Base-by-base conservation (phyloP, 2,113 vertebrate genomes). In the Myanophis thanlyinensis region DNA sequence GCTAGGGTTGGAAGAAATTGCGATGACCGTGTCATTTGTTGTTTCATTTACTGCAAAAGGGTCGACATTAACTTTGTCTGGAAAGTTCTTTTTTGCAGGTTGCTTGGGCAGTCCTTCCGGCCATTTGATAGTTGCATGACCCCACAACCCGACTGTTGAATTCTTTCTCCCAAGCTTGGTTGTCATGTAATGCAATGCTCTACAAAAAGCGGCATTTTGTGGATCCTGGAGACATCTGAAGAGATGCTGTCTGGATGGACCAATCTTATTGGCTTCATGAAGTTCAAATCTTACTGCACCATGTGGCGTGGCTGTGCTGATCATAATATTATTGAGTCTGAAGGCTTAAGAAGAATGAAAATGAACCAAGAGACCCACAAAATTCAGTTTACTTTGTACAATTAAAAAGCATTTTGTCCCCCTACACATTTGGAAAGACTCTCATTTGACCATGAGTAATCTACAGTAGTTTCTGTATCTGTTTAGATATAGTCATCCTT, bases 261-360 rank as follows among this genome's bases (percentile, higher is more conserved):
- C 56, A 0, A n/a, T 2, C 1, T 0, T 93, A 54, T 93, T 53
- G 12, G 1, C 93, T 87, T 96, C 95, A 0, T 80, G 7, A 27
- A 95, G 35, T 89, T 96, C 53, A 0, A 95, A 10, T 40, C 94
- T 91, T 91, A 87, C 95, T 92, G 92, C 67, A 48, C 94, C 92
- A 91, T 94, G 94, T 46, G 97, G 97, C n/a, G 96, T 67, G 0
- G 96, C 95, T 0, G 97, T 97, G 93, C 97, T 97, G 94, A 95
- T 92, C 51, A 97, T 94, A 91, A 97, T 95, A 0, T 95, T 95
- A 86, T 95, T 97, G 93, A 96, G 96, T 85, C 89, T 95, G 84
- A 96, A 88, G 87, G 92, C 97, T 97, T 67, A 56, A 93, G 89
- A 89, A 27, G 90, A 94, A 95, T 12, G 84, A 1, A 30, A 27